phyloP scores from a whole-genome alignment of 2,113 vertebrate species.

The Colossoma macropomum region DNA sequence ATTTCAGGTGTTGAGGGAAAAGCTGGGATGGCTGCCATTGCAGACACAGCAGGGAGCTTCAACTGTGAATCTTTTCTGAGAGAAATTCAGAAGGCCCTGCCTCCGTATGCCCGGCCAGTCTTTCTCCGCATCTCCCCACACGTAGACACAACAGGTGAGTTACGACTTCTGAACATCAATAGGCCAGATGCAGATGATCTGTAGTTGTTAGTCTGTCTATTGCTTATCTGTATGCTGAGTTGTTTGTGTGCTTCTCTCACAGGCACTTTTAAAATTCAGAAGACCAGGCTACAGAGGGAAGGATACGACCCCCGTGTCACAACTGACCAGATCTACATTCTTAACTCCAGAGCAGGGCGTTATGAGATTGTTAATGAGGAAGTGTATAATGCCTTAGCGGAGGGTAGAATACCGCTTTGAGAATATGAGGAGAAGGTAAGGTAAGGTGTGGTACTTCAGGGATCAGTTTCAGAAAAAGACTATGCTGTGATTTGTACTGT shows the following conservation, averaged over 20 bases:
- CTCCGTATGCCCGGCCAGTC: constrained; percentile 85
- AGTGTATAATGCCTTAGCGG: constrained; percentile 73
- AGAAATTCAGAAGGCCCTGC: constrained; percentile 80
- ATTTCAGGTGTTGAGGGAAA: constrained; percentile 87
- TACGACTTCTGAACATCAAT: background rate
- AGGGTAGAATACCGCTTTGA: constrained; percentile 77
- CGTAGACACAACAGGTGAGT: constrained; percentile 88
- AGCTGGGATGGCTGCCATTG: constrained; percentile 89
- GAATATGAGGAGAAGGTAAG: background rate
- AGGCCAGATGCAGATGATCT: background rate
- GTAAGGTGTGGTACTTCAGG: constrained; percentile 13
- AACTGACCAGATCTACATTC: constrained; percentile 81
- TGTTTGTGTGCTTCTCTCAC: background rate
- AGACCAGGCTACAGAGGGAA: constrained; percentile 83
- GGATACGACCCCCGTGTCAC: constrained; percentile 78
- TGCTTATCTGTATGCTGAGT: background rate
- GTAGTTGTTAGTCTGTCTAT: background rate
- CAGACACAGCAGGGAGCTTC: constrained; percentile 71
- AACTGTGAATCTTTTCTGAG: constrained; percentile 77
- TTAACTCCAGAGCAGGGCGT: constrained; percentile 77
- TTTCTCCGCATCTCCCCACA: constrained; percentile 85
- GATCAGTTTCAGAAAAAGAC: constrained; percentile 2
- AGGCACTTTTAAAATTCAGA: constrained; percentile 93
- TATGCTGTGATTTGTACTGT: constrained; percentile 8
- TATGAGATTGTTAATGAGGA: constrained; percentile 80